These are phyloP conservation scores for Luperina nickerlii DNA, from an alignment of 2,888 invertebrate species.

Conservation along the genomic window DNA sequence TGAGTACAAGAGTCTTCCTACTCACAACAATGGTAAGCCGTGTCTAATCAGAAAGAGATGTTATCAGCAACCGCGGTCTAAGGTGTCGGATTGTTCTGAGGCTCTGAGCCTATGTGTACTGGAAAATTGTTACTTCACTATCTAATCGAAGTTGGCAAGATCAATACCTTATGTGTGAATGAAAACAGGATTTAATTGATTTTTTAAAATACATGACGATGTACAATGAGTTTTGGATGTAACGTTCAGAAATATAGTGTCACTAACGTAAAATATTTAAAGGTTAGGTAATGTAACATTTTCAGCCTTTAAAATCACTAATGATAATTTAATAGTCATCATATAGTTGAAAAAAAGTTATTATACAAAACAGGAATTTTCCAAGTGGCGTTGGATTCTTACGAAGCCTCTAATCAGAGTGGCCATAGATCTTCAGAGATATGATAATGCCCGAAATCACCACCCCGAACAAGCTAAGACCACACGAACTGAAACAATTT, in stretches of 20 bases:
- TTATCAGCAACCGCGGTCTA: slow-evolving; percentile 67
- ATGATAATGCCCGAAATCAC: slow-evolving; percentile 13
- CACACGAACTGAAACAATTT: slow-evolving; percentile 47
- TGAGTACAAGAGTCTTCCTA: slow-evolving; percentile 51
- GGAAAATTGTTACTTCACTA: slow-evolving; percentile 54
- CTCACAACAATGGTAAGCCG: slow-evolving; percentile 70
- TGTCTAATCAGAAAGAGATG: slow-evolving; percentile 80
- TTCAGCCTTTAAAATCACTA: neutral
- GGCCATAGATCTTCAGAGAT: neutral
- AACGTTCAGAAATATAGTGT: neutral
- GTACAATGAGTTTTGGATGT: neutral
- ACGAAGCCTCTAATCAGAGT: neutral
- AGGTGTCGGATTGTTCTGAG: slow-evolving; percentile 64
- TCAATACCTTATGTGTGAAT: neutral
- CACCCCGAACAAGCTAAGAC: slow-evolving; percentile 13
- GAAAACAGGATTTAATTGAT: neutral
- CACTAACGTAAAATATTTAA: neutral
- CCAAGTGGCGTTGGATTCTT: neutral
- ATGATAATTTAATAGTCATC: neutral
- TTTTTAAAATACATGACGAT: neutral
- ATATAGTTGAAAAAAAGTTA: neutral
- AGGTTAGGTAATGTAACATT: neutral
- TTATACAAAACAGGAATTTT: neutral
- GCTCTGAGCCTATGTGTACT: slow-evolving; percentile 18
- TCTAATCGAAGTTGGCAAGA: slow-evolving; percentile 15